Conservation (phyloP, 2,888 invertebrate species). For the Tipula confusa region DNA sequence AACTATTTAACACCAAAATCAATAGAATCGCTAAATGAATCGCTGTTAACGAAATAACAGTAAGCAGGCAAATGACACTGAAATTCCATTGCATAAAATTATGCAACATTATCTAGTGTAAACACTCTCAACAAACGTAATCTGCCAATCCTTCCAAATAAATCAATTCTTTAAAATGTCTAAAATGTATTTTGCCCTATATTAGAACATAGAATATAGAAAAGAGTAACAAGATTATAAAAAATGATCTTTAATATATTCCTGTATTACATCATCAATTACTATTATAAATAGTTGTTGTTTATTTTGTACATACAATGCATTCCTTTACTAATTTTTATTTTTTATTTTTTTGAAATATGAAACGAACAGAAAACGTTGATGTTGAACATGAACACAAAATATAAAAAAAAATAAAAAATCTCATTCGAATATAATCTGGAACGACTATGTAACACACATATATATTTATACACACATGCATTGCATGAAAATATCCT, state of each 20-base stretch:
- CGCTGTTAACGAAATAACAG: too few relatives aligned
- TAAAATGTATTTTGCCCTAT: too few relatives aligned
- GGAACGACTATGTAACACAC: not conserved
- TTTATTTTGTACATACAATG: not conserved
- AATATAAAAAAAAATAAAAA: not conserved
- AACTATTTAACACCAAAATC: too few relatives aligned
- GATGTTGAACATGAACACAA: conserved; percentile 3
- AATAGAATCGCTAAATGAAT: too few relatives aligned
- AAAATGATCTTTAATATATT: not conserved
- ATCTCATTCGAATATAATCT: not conserved
- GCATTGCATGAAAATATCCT: not conserved
- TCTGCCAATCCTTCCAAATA: too few relatives aligned
- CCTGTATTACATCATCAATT: conserved; percentile 5
- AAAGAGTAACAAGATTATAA: not conserved
- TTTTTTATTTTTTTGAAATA: not conserved
- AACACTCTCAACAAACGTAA: too few relatives aligned
- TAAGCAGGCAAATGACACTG: too few relatives aligned
- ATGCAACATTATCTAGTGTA: too few relatives aligned
- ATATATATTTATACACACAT: not conserved
- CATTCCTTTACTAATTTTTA: not conserved
- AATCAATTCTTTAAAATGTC: too few relatives aligned
- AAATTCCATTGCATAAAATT: too few relatives aligned
- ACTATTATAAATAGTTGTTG: not conserved
- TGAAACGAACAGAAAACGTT: conserved; percentile 12
- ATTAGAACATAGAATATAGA: too few relatives aligned